Base-by-base conservation (phyloP, 1,140 invertebrate genomes). In the Muscidifurax raptorellus region DNA sequence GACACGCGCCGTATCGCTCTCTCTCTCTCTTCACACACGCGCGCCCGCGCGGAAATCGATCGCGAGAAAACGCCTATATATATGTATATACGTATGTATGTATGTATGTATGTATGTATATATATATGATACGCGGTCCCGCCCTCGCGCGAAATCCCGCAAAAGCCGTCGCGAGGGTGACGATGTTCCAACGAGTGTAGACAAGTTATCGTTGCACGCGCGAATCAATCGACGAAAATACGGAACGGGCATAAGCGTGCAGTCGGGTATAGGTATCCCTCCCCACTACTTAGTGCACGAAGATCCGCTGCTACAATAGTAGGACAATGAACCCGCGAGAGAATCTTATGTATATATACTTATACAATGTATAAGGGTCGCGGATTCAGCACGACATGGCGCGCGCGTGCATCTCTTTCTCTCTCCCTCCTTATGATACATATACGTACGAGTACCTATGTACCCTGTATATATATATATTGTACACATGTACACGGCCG, bases 121-220 rank as follows among this genome's bases (percentile, higher is more conserved):
- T 36, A 36, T 36, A 36, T 36, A 36, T 7, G 32, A 36, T 36
- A 36, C 69, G 13, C 44, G 71, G 71, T 80, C 71, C 83, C 78
- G 72, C 83, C 79, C 83, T 80, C 83, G 59, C 40, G 78, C n/a
- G 77, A 80, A 30, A 75, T 30, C 28, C 30, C 52, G 59, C 64
- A 40, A 64, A 30, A 71, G 64, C 40, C 64, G 40, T 59, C 64
- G 36, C 25, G 32, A 44, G n/a, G 25, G 22, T 36, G 6, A 10
- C 30, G 27, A 27, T 44, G 22, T 25, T 13, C 6, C 13, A 44
- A 15, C 3, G 36, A 12, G 32, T 2, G 36, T 6, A 40, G 36
- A 36, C 7, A 9, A 40, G 36, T 40, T 40, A 2, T 9, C 0
- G 7, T 40, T 9, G 5, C 36, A 40, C 36, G 7, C 36, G 7